These are phyloP conservation scores for Crematogaster levior DNA, from an alignment of 2,888 invertebrate species.

Conservation along the genomic window DNA sequence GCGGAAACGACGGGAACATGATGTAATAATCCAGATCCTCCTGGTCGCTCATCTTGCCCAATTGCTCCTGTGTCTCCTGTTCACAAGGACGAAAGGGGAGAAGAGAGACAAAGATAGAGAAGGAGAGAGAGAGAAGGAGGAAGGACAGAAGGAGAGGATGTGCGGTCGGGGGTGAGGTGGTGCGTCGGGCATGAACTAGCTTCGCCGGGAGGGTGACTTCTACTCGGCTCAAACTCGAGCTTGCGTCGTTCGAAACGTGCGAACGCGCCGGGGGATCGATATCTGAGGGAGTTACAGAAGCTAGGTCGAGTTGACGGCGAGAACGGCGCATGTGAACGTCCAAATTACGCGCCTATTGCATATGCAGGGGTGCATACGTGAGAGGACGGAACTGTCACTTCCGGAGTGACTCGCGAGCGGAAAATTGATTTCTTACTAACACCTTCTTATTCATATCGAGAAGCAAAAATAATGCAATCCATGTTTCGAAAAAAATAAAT, in stretches of 20 bases:
- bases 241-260: conserved; percentile 63
- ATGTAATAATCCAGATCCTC: conserved; percentile 89
- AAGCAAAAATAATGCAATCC: no score
- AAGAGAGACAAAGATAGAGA: conserved; percentile 20
- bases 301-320: conserved; percentile 50
- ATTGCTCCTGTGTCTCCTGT: conserved; percentile 61
- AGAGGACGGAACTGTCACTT: background rate
- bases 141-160: background rate
- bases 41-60: conserved; percentile 75
- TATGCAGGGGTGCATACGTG: background rate
- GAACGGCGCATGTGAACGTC: conserved; percentile 5
- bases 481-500: no score
- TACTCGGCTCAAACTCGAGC: conserved; percentile 52
- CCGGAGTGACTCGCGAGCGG: background rate
- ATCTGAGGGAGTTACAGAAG: conserved; percentile 42
- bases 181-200: conserved; percentile 46
- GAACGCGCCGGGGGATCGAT: conserved; percentile 62
- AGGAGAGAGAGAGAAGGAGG: background rate
- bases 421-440: background rate
- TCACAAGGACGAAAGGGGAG: conserved; percentile 52
- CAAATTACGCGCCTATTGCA: background rate
- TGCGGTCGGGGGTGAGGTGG: background rate
- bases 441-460: background rate
- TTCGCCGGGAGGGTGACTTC: conserved; percentile 37
- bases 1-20: conserved; percentile 88